phyloP scores from a whole-genome alignment of 2,797 vertebrate genomes.

The Neomorphus geoffroyi region DNA sequence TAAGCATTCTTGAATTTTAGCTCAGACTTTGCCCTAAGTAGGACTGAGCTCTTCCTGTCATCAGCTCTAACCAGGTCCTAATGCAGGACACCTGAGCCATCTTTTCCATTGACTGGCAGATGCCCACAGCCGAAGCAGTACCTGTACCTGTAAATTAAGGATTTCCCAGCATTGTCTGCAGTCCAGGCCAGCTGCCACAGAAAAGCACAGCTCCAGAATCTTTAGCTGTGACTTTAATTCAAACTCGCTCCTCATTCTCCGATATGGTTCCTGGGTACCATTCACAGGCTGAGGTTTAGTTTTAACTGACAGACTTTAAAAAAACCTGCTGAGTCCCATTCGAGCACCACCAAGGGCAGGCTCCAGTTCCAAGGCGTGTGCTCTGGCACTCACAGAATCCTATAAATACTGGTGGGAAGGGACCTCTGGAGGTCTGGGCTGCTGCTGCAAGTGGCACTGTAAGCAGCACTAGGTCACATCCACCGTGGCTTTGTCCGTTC shows the following conservation, averaged over 20 bases:
- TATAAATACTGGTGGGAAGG: not conserved
- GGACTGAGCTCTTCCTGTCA: not conserved
- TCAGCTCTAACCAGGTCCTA: not conserved
- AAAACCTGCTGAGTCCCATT: not conserved
- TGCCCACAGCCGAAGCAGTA: not conserved
- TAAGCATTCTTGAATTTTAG: not conserved
- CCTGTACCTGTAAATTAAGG: not conserved
- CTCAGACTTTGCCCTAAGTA: not conserved
- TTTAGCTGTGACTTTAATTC: not conserved
- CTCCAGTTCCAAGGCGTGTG: too few relatives aligned
- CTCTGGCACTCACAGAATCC: not conserved
- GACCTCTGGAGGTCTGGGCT: not conserved
- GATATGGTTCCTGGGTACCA: not conserved
- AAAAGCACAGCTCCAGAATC: not conserved
- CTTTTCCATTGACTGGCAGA: not conserved
- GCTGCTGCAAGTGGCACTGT: not conserved
- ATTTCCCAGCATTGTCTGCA: not conserved
- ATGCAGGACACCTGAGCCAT: not conserved
- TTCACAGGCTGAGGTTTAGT: not conserved
- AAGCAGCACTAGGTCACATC: not conserved
- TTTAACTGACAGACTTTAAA: not conserved
- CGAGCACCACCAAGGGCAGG: too few relatives aligned
- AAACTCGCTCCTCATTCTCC: not conserved
- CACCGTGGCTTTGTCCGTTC: not conserved
- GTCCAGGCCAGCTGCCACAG: not conserved